phyloP scores from a whole-genome alignment of 1,140 invertebrate genomes.

The Philotrypesis tridentata region DNA sequence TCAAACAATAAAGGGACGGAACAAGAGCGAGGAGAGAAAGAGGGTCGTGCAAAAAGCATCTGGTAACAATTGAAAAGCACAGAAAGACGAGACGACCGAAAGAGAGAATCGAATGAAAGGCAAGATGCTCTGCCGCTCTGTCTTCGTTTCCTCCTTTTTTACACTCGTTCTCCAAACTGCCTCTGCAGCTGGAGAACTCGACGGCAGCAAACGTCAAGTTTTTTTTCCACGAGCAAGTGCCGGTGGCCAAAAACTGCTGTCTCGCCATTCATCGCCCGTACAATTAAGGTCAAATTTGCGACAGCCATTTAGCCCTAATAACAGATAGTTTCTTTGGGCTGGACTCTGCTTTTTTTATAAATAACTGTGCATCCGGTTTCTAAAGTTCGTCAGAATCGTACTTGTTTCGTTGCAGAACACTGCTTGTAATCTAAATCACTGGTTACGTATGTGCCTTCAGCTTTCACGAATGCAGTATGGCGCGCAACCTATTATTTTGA shows the following conservation, averaged over 20 bases:
- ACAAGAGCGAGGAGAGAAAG: conserved; percentile 19
- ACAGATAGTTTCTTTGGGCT: conserved; percentile 60
- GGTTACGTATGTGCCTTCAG: conserved; percentile 1
- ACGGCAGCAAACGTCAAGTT: not conserved
- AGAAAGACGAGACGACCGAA: not conserved
- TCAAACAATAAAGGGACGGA: conserved; percentile 28
- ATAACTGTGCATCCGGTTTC: conserved; percentile 32
- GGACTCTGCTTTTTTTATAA: conserved; percentile 57
- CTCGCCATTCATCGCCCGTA: conserved; percentile 63
- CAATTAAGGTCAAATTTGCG: conserved; percentile 69
- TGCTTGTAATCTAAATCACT: conserved; percentile 22
- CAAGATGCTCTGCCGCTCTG: not conserved
- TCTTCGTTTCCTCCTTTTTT: conserved; percentile 37
- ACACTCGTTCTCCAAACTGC: conserved; percentile 43
- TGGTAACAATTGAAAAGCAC: conserved; percentile 50
- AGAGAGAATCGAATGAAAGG: conserved; percentile 16
- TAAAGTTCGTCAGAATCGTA: conserved; percentile 32
- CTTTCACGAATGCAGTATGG: not conserved
- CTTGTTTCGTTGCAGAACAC: conserved; percentile 34
- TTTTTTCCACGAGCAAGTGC: not conserved
- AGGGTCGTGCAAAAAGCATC: conserved; percentile 52
- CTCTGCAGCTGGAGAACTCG: conserved; percentile 41
- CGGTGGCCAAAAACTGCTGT: conserved; percentile 39
- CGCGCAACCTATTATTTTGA: not conserved
- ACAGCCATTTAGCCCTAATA: conserved; percentile 68